Evolutionary conservation across 2,797 vertebrate species (phyloP).

Genomic region (Fratercula arctica): DNA sequence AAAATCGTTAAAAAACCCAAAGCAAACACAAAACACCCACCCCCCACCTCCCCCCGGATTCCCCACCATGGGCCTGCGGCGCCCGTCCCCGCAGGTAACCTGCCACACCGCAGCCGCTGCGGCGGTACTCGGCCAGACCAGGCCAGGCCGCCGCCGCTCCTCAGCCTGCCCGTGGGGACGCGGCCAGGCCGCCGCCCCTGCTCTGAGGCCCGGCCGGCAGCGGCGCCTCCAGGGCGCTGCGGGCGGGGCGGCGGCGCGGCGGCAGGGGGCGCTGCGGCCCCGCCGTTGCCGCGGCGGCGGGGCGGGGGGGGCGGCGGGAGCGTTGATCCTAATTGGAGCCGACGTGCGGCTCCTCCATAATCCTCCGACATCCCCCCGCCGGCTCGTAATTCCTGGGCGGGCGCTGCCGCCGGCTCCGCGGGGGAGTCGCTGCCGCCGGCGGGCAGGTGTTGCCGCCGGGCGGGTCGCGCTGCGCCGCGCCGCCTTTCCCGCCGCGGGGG

Average conservation of each 20-base stretch:
- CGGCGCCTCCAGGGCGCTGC: neutral
- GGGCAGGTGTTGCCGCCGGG: slow-evolving; percentile 17
- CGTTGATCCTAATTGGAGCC: slow-evolving; percentile 82
- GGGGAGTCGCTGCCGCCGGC: neutral
- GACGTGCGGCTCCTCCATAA: slow-evolving; percentile 79
- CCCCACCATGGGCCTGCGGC: neutral
- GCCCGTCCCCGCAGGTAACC: neutral
- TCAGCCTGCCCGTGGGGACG: too few relatives aligned
- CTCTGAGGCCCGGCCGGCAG: neutral
- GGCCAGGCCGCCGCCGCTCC: too few relatives aligned
- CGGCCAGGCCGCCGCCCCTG: neutral
- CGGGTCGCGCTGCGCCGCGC: neutral
- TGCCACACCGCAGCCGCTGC: neutral
- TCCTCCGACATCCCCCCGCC: slow-evolving; percentile 80
- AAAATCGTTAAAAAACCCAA: rapidly evolving
- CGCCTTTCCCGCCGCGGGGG: neutral
- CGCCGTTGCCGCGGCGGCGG: slow-evolving; percentile 60
- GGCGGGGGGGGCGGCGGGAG: slow-evolving; percentile 38
- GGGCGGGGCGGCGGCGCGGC: slow-evolving; percentile 6
- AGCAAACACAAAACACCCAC: rapidly evolving
- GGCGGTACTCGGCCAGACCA: too few relatives aligned
- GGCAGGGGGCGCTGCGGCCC: slow-evolving; percentile 80
- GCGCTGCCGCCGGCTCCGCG: slow-evolving; percentile 72
- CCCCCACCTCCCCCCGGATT: rapidly evolving
- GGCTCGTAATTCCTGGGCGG: slow-evolving; percentile 81